Percentiles rank a stretch among this genome's conserved stretches.
Conservation (phyloP, 37 sponge, comb jelly and placozoan genomes). For the Theonella swinhoei region DNA sequence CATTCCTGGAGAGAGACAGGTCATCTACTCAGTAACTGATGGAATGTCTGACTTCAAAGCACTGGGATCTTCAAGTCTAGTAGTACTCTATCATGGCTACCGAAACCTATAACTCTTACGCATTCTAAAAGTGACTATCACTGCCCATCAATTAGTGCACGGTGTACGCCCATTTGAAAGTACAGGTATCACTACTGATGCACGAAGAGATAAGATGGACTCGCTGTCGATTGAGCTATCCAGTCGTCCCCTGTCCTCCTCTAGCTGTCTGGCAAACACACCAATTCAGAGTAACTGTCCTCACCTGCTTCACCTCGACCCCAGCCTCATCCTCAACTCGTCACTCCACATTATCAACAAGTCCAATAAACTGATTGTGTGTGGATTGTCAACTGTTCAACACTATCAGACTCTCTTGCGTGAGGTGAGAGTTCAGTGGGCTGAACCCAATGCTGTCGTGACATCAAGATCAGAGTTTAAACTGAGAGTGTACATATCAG, state of each 20-base stretch:
- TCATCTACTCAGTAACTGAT: constrained; percentile 27
- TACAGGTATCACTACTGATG: constrained; percentile 33
- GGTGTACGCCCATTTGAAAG: constrained; percentile 22
- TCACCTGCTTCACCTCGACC: constrained; percentile 6
- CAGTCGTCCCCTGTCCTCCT: constrained; percentile 4
- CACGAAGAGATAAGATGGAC: constrained; percentile 21
- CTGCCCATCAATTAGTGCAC: background rate
- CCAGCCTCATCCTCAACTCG: background rate
- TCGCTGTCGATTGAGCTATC: constrained; percentile 32
- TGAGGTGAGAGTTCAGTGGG: background rate
- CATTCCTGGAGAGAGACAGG: constrained; percentile 35
- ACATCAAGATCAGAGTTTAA: constrained; percentile 1
- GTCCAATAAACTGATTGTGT: constrained; percentile 21
- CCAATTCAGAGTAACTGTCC: background rate
- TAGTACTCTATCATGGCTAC: constrained; percentile 42
- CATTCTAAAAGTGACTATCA: background rate
- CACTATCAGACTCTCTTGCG: constrained; percentile 29
- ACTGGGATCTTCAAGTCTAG: background rate
- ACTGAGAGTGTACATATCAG: constrained; percentile 42
- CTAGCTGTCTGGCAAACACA: background rate
- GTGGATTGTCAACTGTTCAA: constrained; percentile 13
- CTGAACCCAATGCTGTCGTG: background rate
- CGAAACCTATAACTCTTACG: constrained; percentile 26
- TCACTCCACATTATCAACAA: constrained; percentile 1
- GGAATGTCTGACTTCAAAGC: background rate